Conservation (phyloP, 2,113 vertebrate genomes). For the Panurus biarmicus region DNA sequence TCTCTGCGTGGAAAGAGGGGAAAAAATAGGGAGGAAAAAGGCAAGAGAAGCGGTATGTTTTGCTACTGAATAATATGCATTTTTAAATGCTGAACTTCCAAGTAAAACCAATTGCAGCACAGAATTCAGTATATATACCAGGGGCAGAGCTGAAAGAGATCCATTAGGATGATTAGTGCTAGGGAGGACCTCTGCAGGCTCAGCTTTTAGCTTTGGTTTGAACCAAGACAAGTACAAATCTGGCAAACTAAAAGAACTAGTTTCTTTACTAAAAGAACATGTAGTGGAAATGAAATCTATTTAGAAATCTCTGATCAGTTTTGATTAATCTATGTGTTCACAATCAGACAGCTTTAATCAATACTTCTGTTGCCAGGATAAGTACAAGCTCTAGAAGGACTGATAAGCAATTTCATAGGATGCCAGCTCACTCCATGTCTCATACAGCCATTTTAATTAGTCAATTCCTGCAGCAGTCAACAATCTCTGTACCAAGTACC, state of each 20-base stretch:
- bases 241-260: neutral
- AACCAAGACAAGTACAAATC: neutral
- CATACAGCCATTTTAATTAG: neutral
- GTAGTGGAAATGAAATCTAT: neutral
- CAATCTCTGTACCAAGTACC: neutral
- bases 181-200: neutral
- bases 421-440: neutral
- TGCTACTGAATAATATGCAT: neutral
- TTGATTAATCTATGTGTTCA: neutral
- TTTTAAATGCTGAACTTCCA: neutral
- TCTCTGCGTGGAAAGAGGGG: neutral
- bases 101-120: neutral
- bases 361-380: neutral
- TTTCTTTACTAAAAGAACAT: neutral
- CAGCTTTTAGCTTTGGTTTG: neutral
- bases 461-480: neutral
- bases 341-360: neutral
- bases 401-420: neutral
- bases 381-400: neutral
- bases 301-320: neutral
- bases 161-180: neutral
- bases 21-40: fast-evolving
- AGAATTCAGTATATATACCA: neutral
- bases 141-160: neutral
- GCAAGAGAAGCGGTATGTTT: neutral